These are phyloP conservation scores for Sinelater perroti DNA, from an alignment of 2,888 invertebrate species.

Conservation along the genomic window DNA sequence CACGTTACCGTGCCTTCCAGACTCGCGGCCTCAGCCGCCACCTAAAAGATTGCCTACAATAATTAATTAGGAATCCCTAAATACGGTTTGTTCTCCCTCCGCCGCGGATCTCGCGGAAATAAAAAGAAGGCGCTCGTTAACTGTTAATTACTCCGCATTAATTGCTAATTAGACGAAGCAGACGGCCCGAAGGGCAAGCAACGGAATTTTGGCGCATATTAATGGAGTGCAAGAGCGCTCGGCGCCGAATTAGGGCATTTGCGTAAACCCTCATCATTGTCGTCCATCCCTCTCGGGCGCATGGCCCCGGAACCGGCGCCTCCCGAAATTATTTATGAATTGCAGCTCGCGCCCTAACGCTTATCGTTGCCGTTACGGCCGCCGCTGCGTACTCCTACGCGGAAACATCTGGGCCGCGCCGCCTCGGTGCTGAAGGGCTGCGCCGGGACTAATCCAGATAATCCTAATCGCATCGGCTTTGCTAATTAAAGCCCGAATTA, in stretches of 20 bases:
- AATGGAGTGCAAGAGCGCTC: slow-evolving; percentile 2
- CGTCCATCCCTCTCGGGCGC: slow-evolving; percentile 22
- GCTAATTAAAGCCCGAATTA: slow-evolving; percentile 38
- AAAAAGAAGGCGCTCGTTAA: not conserved
- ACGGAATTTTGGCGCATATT: slow-evolving; percentile 4
- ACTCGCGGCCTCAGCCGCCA: too few species aligned
- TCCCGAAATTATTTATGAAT: slow-evolving; percentile 27
- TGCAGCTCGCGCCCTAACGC: slow-evolving; percentile 15
- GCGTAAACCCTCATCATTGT: slow-evolving; percentile 26
- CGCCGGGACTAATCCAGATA: slow-evolving; percentile 30
- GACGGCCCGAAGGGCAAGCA: not conserved
- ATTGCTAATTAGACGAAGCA: not conserved
- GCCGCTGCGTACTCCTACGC: slow-evolving; percentile 13
- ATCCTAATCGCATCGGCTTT: slow-evolving; percentile 38
- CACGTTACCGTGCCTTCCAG: too few species aligned
- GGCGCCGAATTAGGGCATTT: slow-evolving; percentile 17
- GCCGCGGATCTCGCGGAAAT: not conserved
- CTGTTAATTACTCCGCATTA: not conserved
- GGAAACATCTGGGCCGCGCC: slow-evolving; percentile 20
- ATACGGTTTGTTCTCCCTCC: not conserved
- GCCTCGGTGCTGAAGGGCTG: slow-evolving; percentile 1
- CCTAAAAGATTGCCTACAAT: too few species aligned
- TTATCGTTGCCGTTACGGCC: slow-evolving; percentile 17
- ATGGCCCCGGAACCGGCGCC: slow-evolving; percentile 21
- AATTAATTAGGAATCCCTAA: too few species aligned